Evolutionary conservation across 2,797 vertebrate genomes (phyloP).

Genomic region (Lagodon rhomboides): DNA sequence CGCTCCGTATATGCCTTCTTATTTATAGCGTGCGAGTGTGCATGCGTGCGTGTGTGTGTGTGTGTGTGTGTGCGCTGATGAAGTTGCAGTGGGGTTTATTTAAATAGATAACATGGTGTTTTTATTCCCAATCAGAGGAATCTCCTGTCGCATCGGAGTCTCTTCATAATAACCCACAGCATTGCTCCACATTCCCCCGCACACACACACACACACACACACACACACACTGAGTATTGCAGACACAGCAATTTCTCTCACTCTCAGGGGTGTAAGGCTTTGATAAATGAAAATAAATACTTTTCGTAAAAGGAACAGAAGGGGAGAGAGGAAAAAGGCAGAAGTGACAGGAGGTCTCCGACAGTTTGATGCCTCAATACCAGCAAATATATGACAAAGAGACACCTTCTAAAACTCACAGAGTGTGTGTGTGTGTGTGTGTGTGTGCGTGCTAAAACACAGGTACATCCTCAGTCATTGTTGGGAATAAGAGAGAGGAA

Average conservation of each 20-base stretch:
- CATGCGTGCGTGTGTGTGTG: constrained; percentile 21
- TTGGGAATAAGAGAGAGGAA: constrained; percentile 38
- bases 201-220: constrained; percentile 56
- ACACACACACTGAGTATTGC: constrained; percentile 71
- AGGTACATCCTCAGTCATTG: constrained; percentile 43
- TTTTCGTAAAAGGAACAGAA: constrained; percentile 77
- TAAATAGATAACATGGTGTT: constrained; percentile 85
- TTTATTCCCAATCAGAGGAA: constrained; percentile 83
- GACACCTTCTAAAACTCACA: constrained; percentile 20
- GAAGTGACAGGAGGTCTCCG: constrained; percentile 66
- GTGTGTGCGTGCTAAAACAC: constrained; percentile 45
- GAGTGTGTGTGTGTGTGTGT: constrained; percentile 2
- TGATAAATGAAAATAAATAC: constrained; percentile 88
- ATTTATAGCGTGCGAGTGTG: constrained; percentile 55
- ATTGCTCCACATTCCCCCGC: constrained; percentile 71
- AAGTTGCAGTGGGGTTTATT: constrained; percentile 81
- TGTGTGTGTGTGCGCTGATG: constrained; percentile 42
- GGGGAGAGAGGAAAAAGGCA: constrained; percentile 52
- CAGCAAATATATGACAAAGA: constrained; percentile 62
- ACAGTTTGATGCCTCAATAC: constrained; percentile 72
- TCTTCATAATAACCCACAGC: constrained; percentile 86
- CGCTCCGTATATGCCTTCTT: constrained; percentile 38
- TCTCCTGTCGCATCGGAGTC: constrained; percentile 82
- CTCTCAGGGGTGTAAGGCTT: constrained; percentile 82
- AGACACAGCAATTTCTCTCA: constrained; percentile 79